Evolutionary conservation across 2,797 vertebrate genomes (phyloP), one percentile per base, ranked within the genome.

Genomic region (Falco concolor): DNA sequence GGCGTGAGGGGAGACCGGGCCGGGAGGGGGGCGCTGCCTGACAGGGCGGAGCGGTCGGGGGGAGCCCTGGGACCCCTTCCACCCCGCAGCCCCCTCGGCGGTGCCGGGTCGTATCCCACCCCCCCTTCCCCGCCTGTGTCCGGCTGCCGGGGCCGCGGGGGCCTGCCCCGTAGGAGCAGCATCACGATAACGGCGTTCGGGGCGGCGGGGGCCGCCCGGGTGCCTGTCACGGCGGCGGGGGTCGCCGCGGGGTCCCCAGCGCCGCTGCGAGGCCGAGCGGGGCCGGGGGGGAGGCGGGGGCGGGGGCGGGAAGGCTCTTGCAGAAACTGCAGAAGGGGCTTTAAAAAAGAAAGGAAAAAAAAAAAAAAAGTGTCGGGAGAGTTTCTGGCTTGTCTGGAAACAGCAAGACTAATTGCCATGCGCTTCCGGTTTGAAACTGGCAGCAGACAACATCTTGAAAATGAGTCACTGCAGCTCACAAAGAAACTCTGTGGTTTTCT

Each of bases 381-480:
- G 97, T 97, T 97, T 99, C 98, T 99, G 98, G 99, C 99, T 99
- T 98, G 99, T 99, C 99, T 99, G 99, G 99, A 99, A 98, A 98
- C 98, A 97, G 98, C 98, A 98, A 99, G 99, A 99, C 98, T 99
- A 99, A 99, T 99, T 99, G 99, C 99, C 99, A 98, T 99, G 98
- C 98, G 98, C 98, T 99, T 99, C 99, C 99, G 99, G 99, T 99
- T 99, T 98, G 98, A 99, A 99, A 99, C 99, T 99, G 99, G 99
- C 99, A 99, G 99, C 98, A 98, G 98, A 99, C 99, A 99, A 98
- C 98, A 98, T 99, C 98, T 99, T 99, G 99, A 99, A 99, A 99
- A 99, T 99, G 99, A 99, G 98, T 99, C 99, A 99, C 98, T 98
- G 97, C 97, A 98, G 98, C 98, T 98, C 99, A 99, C 99, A 99